Conservation (phyloP, 2,113 vertebrate genomes). For the Pipra filicauda region DNA sequence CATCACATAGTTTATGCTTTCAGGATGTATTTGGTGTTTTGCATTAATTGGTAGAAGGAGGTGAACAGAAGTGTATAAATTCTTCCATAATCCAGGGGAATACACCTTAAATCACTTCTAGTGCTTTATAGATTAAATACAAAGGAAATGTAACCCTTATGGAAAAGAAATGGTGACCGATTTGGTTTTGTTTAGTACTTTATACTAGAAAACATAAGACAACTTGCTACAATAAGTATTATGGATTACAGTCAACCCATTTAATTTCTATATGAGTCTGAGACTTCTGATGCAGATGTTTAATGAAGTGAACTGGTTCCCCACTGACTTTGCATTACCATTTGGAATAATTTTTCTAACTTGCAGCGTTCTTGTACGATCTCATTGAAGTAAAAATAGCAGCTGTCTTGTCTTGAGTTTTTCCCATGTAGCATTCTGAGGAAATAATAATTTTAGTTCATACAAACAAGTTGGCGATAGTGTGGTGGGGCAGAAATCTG, state of each 20-base stretch:
- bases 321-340: slow-evolving; percentile 53
- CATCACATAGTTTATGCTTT: background rate
- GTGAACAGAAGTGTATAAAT: background rate
- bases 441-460: slow-evolving; percentile 22
- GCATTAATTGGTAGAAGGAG: background rate
- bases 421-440: background rate
- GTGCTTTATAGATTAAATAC: background rate
- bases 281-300: slow-evolving; percentile 45
- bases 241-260: slow-evolving; percentile 46
- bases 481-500: background rate
- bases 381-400: slow-evolving; percentile 30
- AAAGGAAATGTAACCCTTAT: background rate
- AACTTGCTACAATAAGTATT: slow-evolving; percentile 15
- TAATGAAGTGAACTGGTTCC: slow-evolving; percentile 61
- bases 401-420: slow-evolving; percentile 1
- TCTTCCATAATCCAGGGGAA: background rate
- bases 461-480: background rate
- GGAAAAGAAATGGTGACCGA: background rate
- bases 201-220: background rate
- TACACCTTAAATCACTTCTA: background rate
- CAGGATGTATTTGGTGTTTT: background rate
- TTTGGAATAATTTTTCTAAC: slow-evolving; percentile 41
- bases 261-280: slow-evolving; percentile 42
- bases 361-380: slow-evolving; percentile 17
- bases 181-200: background rate